A percentile compares a stretch with the other conserved stretches of the same genome.
Evolutionary conservation across 37 sponge, comb jelly and placozoan genomes (phyloP).

Genomic region (Haliclona indistincta): DNA sequence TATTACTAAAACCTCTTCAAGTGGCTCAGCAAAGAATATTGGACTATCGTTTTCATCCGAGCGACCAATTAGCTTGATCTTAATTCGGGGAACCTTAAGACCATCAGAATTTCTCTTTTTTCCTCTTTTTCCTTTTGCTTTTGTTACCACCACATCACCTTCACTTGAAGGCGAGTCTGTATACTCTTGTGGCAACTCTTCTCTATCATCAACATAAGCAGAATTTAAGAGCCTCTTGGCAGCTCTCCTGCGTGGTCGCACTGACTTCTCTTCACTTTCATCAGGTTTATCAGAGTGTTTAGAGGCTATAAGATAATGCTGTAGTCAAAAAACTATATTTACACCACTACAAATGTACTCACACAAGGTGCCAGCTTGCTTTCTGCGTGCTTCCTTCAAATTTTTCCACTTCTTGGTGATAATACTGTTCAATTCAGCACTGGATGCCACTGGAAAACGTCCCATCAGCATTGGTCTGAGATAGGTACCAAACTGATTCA

Average conservation of each 20-base stretch:
- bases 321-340: too few species aligned
- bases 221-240: constrained; percentile 52
- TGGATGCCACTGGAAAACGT: constrained; percentile 56
- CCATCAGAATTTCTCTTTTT: background rate
- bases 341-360: too few species aligned
- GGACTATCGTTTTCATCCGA: constrained; percentile 65
- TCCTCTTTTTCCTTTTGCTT: constrained; percentile 12
- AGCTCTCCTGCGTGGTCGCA: constrained; percentile 25
- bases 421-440: constrained; percentile 57
- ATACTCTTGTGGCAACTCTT: constrained; percentile 16
- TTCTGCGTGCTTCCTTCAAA: constrained; percentile 28
- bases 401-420: constrained; percentile 61
- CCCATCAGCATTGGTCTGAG: constrained; percentile 54
- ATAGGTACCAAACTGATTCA: constrained; percentile 26
- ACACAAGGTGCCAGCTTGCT: constrained; percentile 2
- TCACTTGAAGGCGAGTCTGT: constrained; percentile 48
- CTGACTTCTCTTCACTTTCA: constrained; percentile 13
- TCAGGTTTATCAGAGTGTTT: background rate
- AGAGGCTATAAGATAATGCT: background rate
- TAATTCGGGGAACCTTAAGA: constrained; percentile 55
- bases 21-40: constrained; percentile 64
- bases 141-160: background rate
- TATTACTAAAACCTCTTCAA: constrained; percentile 31
- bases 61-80: constrained; percentile 58
- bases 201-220: constrained; percentile 51